Conservation (phyloP, 2,888 invertebrate species). For the Lepidocyrtinus sp. region DNA sequence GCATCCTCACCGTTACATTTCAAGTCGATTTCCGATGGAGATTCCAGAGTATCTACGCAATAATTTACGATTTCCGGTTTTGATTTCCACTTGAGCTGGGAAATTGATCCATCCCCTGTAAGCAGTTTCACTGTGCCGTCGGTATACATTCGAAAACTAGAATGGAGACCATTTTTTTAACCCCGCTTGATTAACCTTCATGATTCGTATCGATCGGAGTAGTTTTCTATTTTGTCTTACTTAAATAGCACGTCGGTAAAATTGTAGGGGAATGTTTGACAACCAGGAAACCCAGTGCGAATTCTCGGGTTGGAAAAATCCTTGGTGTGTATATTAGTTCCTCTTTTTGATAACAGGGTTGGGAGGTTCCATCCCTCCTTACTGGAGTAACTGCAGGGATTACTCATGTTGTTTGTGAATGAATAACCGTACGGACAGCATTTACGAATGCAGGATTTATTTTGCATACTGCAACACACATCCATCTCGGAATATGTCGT, state of each 20-base stretch:
- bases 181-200: no score
- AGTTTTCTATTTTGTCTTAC: no score
- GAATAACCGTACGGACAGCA: slow-evolving; percentile 49
- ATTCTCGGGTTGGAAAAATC: not conserved
- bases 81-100: slow-evolving; percentile 21
- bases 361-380: slow-evolving; percentile 1
- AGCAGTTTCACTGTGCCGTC: slow-evolving; percentile 45
- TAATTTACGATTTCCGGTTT: slow-evolving; percentile 36
- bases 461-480: slow-evolving; percentile 44
- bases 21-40: slow-evolving; percentile 22
- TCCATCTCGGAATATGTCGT: slow-evolving; percentile 23
- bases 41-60: slow-evolving; percentile 41
- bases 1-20: slow-evolving; percentile 48
- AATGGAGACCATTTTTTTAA: no score
- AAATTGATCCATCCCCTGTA: not conserved
- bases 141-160: slow-evolving; percentile 28
- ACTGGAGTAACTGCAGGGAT: slow-evolving; percentile 18
- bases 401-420: slow-evolving; percentile 27
- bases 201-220: no score
- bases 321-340: not conserved
- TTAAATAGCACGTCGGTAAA: slow-evolving; percentile 21
- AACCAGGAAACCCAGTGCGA: slow-evolving; percentile 40
- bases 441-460: slow-evolving; percentile 53
- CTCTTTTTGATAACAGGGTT: not conserved
- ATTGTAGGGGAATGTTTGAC: slow-evolving; percentile 15